phyloP scores from a whole-genome alignment of 2,888 invertebrate genomes.

The Acleris literana region DNA sequence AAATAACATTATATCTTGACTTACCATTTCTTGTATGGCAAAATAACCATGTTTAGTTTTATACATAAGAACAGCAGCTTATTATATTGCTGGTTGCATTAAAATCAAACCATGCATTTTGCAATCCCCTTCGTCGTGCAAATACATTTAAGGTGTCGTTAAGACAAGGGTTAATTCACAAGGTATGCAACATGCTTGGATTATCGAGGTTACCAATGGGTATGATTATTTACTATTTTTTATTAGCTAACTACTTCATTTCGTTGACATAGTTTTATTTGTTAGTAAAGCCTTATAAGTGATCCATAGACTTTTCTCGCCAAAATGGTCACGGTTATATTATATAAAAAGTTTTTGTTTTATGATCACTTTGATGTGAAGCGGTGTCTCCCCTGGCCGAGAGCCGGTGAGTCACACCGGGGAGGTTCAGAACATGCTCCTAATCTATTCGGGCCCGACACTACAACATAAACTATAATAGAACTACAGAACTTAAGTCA shows the following conservation, averaged over 20 bases:
- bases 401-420: neutral
- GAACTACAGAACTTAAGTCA: conserved; percentile 41
- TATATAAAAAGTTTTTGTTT: neutral
- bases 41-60: conserved; percentile 57
- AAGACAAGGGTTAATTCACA: conserved; percentile 7
- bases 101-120: conserved; percentile 46
- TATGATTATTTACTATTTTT: conserved; percentile 4
- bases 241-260: conserved; percentile 10
- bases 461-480: conserved; percentile 46
- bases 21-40: conserved; percentile 36
- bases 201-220: conserved; percentile 10
- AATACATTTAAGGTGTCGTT: conserved; percentile 2
- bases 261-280: conserved; percentile 6
- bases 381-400: neutral
- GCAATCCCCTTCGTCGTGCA: conserved; percentile 14
- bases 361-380: neutral
- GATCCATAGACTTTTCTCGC: neutral
- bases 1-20: conserved; percentile 2
- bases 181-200: conserved; percentile 28
- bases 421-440: conserved; percentile 15
- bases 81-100: conserved; percentile 47
- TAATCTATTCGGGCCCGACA: conserved; percentile 46
- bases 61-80: conserved; percentile 52
- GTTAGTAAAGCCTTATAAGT: conserved; percentile 13
- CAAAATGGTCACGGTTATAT: neutral